Conservation (phyloP, 1,140 invertebrate species). For the Planococcus citri region DNA sequence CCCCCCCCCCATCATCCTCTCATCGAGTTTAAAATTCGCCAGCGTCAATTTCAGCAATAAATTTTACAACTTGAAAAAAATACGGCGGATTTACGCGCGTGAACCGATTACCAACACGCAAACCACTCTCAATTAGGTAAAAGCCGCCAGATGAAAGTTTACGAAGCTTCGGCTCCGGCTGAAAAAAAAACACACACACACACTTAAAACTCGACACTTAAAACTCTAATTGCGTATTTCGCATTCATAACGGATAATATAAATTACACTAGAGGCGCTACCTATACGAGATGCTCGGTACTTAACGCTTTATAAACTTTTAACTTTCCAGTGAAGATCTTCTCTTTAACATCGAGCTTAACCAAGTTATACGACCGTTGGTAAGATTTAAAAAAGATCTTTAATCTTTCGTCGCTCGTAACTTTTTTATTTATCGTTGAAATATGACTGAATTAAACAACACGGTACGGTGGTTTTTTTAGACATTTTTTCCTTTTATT, state of each 20-base stretch:
- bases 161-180: background rate
- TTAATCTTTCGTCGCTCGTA: slow-evolving; percentile 1
- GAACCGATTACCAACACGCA: background rate
- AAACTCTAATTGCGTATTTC: slow-evolving; percentile 12
- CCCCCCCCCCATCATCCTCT: too few species aligned
- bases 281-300: background rate
- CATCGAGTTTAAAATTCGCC: too few species aligned
- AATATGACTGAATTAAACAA: slow-evolving; percentile 16
- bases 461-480: background rate
- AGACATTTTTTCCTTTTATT: background rate
- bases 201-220: background rate
- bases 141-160: background rate
- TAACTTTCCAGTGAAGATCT: slow-evolving; percentile 4
- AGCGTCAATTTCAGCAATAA: too few species aligned
- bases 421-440: slow-evolving; percentile 16
- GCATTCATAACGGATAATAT: slow-evolving; percentile 13
- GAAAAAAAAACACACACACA: background rate
- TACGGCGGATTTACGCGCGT: background rate
- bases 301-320: slow-evolving; percentile 13
- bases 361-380: background rate
- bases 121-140: background rate
- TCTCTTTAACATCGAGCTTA: background rate
- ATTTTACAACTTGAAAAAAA: background rate
- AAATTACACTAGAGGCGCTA: slow-evolving; percentile 5
- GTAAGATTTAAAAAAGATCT: slow-evolving; percentile 15